These are phyloP conservation scores for Phalacrocorax carbo DNA, from an alignment of 2,113 vertebrate genomes.

Conservation along the genomic window DNA sequence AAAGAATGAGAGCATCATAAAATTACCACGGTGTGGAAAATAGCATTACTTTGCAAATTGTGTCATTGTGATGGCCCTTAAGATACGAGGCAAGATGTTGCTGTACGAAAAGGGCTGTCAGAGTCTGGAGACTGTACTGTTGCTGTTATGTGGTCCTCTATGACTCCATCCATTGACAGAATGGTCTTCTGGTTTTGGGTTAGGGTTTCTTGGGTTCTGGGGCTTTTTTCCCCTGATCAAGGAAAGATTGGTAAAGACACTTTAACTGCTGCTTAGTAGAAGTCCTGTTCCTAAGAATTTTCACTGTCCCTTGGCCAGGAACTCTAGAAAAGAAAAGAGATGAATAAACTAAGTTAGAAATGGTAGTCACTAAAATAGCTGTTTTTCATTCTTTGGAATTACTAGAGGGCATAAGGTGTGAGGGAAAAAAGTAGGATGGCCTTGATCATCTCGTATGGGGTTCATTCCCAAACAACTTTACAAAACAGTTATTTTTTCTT, in stretches of 20 bases:
- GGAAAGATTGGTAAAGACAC: neutral
- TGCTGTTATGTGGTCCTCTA: neutral
- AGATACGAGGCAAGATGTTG: neutral
- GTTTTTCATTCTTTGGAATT: neutral
- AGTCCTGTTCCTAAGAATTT: neutral
- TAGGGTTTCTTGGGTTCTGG: neutral
- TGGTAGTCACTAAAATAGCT: neutral
- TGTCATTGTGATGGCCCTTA: neutral
- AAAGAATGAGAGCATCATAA: neutral
- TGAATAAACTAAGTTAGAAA: neutral
- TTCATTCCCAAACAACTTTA: neutral
- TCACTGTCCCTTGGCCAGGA: neutral
- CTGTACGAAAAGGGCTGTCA: neutral
- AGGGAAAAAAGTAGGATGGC: neutral
- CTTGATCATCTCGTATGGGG: neutral
- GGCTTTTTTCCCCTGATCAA: neutral
- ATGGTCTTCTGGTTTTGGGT: neutral
- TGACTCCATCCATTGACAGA: neutral
- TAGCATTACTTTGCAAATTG: neutral
- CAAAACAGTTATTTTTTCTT: neutral
- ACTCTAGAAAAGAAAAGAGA: neutral
- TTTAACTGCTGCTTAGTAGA: neutral
- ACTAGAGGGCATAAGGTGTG: neutral
- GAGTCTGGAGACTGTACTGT: accelerated
- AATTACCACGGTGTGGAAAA: neutral